These are phyloP conservation scores for Eristalis intricaria DNA, from an alignment of 2,888 invertebrate genomes.

Conservation along the genomic window DNA sequence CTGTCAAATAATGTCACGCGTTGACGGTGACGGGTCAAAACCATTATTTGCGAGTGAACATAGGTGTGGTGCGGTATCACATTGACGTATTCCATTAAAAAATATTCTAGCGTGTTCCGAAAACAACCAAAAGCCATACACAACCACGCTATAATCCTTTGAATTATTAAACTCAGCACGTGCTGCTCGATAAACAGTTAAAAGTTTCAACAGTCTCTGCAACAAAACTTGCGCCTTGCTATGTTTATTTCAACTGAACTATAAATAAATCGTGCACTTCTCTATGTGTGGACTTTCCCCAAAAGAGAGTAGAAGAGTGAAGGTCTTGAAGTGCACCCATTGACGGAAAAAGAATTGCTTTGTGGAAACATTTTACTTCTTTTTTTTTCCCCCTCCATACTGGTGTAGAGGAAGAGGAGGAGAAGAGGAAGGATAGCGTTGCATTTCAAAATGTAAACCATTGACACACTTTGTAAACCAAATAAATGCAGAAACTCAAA, in stretches of 20 bases:
- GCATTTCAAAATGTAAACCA: slow-evolving; percentile 26
- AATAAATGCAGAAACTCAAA: slow-evolving; percentile 35
- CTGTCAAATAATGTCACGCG: background rate
- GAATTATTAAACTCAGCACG: background rate
- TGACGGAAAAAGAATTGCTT: background rate
- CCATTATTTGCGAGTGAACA: too few relatives aligned
- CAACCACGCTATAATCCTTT: background rate
- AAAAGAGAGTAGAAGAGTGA: background rate
- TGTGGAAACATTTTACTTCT: background rate
- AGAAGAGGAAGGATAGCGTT: background rate
- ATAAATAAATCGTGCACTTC: background rate
- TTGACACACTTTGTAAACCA: slow-evolving; percentile 30
- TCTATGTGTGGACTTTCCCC: background rate
- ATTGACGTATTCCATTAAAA: too few relatives aligned
- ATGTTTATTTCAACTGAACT: background rate
- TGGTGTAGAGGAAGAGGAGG: background rate
- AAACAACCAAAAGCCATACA: background rate
- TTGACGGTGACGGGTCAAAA: too few relatives aligned
- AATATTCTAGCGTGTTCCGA: background rate
- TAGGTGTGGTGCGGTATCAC: too few relatives aligned
- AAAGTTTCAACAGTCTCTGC: background rate
- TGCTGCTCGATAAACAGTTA: background rate
- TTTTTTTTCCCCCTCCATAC: background rate
- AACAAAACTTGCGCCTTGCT: background rate
- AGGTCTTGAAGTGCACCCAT: background rate